phyloP scores from a whole-genome alignment of 2,888 invertebrate genomes.

The Lypha dubia region DNA sequence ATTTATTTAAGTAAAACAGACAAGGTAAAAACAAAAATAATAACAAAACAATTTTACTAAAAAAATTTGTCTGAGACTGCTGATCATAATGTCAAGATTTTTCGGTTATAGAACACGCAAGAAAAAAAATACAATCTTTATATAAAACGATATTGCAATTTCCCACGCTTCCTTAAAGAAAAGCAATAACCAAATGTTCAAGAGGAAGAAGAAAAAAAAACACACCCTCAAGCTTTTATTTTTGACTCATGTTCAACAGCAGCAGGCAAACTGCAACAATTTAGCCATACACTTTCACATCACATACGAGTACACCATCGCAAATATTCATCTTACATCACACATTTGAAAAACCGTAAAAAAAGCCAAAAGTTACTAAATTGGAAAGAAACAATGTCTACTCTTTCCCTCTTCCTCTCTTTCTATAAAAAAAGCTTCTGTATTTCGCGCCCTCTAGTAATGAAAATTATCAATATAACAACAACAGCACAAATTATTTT shows the following conservation, averaged over 20 bases:
- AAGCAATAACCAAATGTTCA: neutral
- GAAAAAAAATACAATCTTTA: constrained; percentile 22
- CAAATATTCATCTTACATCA: constrained; percentile 47
- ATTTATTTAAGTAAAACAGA: neutral
- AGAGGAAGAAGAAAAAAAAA: constrained; percentile 1
- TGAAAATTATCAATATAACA: constrained; percentile 53
- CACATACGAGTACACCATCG: constrained; percentile 11
- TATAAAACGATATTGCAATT: constrained; percentile 61
- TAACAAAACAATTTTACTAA: constrained; percentile 5
- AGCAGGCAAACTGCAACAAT: constrained; percentile 59
- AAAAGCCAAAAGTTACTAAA: constrained; percentile 2
- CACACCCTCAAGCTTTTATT: constrained; percentile 65
- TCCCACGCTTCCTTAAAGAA: constrained; percentile 71
- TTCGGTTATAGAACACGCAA: constrained; percentile 60
- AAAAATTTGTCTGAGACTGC: constrained; percentile 18
- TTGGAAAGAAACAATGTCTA: constrained; percentile 6
- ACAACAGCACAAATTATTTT: constrained; percentile 45
- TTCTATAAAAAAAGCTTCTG: constrained; percentile 68
- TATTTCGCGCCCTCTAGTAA: constrained; percentile 72
- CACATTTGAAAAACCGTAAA: constrained; percentile 51
- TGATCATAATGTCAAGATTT: constrained; percentile 65
- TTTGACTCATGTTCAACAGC: constrained; percentile 36
- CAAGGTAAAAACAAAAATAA: neutral
- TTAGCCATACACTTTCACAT: constrained; percentile 63
- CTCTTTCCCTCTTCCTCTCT: no score